Evolutionary conservation across 2,888 invertebrate species (phyloP).

Genomic region (Seira ritae): DNA sequence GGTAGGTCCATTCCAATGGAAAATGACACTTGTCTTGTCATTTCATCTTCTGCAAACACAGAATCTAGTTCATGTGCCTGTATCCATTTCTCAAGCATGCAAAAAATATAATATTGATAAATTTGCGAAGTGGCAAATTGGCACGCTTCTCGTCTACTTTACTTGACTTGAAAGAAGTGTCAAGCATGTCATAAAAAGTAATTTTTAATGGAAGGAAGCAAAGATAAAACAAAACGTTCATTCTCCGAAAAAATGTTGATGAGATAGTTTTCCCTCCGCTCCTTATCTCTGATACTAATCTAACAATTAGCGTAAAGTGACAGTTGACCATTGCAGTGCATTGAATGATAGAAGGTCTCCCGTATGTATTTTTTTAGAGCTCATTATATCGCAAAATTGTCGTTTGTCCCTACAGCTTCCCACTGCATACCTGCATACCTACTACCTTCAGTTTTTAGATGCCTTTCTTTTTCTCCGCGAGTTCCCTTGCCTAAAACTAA

Average conservation of each 20-base stretch:
- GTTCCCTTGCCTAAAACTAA: slow-evolving; percentile 42
- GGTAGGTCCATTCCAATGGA: too few relatives aligned
- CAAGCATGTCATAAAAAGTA: neutral
- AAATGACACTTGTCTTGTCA: too few relatives aligned
- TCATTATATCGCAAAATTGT: slow-evolving; percentile 2
- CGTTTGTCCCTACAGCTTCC: slow-evolving; percentile 20
- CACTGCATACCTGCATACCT: too few relatives aligned
- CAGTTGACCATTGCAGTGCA: slow-evolving; percentile 27
- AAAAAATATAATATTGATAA: too few relatives aligned
- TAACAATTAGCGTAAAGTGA: slow-evolving; percentile 8
- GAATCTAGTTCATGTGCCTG: too few relatives aligned
- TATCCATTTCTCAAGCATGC: too few relatives aligned
- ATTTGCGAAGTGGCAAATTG: too few relatives aligned
- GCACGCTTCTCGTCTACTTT: too few relatives aligned
- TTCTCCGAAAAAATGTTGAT: neutral
- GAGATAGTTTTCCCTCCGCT: neutral
- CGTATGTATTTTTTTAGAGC: slow-evolving; percentile 25
- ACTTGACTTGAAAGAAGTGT: neutral
- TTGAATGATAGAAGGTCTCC: slow-evolving; percentile 31
- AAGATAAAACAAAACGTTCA: too few relatives aligned
- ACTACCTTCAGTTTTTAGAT: too few relatives aligned
- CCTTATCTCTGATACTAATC: slow-evolving; percentile 5
- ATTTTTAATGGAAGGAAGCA: neutral
- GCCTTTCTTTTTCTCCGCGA: slow-evolving; percentile 61
- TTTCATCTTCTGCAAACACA: too few relatives aligned